Evolutionary conservation across 2,113 vertebrate genomes (phyloP), one percentile per base, ranked within the genome.

Genomic region (Coregonus clupeaformis): DNA sequence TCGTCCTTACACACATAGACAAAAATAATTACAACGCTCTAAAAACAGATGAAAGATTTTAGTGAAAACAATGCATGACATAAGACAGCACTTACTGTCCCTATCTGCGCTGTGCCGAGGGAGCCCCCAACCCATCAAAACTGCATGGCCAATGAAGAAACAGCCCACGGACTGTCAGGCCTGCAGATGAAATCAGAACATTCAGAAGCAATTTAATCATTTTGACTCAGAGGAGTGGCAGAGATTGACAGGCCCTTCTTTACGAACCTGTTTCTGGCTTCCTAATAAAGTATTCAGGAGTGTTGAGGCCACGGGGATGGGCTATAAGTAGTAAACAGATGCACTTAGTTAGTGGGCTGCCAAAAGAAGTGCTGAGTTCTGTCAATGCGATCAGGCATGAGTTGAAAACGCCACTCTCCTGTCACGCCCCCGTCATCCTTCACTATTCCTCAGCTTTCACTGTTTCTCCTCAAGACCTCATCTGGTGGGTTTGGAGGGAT

Each of bases 191-290:
- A 90, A 90, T 91, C 92, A 91, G 88, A 89, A 91, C 93, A 92
- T 93, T 95, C 94, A 94, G 88, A 92, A 94, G 82, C 86, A 80
- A 89, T 94, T 91, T 90, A 90, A 88, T 84, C 93, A 84, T 87
- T 29, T 62, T 82, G 84, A 85, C 88, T 82, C 80, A 82, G 83
- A 93, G 85, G 87, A 86, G 80, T 77, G 84, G 77, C 83, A 82
- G 20, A 84, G 91, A 85, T 79, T 88, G 92, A 91, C 3, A 45
- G 88, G 83, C 84, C 68, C 81, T 89, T 52, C 49, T 14, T 5
- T 18, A 18, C 49, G 16, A 52, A 52, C 49, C 16, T 91, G 86
- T 73, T 45, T 73, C 69, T 64, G 32, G 68, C 65, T 49, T 73
- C 59, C 63, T 69, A 47, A 77, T 85, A 71, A 85, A 85, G 72